phyloP scores from a whole-genome alignment of 2,888 invertebrate species.

The Chaetogeoica ovagalla region DNA sequence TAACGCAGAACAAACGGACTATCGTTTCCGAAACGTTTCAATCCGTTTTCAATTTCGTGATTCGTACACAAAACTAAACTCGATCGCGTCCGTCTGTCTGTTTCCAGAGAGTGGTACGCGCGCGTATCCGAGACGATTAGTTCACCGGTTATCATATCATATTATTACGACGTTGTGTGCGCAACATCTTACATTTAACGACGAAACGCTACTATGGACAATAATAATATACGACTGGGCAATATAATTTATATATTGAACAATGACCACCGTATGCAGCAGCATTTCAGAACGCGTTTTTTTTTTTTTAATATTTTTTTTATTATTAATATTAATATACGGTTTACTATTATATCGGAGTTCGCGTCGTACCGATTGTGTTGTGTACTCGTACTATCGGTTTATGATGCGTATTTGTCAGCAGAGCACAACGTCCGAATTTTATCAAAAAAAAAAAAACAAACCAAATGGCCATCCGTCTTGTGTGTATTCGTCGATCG shows the following conservation, averaged over 20 bases:
- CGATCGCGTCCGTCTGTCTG: too few relatives aligned
- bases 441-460: too few relatives aligned
- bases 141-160: too few relatives aligned
- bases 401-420: background rate
- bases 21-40: too few relatives aligned
- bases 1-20: too few relatives aligned
- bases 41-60: too few relatives aligned
- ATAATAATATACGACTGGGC: background rate
- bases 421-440: slow-evolving; percentile 1
- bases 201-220: background rate
- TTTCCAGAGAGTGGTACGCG: too few relatives aligned
- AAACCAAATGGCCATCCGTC: too few relatives aligned
- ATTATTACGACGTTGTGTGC: background rate
- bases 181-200: background rate
- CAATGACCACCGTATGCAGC: background rate
- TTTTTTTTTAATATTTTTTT: background rate
- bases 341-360: background rate
- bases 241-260: background rate
- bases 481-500: too few relatives aligned
- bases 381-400: background rate
- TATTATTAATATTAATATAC: background rate
- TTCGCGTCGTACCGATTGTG: background rate
- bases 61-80: too few relatives aligned
- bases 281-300: background rate
- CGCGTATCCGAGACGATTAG: too few relatives aligned